Evolutionary conservation across 2,113 vertebrate species (phyloP).

Genomic region (Tenrec ecaudatus): DNA sequence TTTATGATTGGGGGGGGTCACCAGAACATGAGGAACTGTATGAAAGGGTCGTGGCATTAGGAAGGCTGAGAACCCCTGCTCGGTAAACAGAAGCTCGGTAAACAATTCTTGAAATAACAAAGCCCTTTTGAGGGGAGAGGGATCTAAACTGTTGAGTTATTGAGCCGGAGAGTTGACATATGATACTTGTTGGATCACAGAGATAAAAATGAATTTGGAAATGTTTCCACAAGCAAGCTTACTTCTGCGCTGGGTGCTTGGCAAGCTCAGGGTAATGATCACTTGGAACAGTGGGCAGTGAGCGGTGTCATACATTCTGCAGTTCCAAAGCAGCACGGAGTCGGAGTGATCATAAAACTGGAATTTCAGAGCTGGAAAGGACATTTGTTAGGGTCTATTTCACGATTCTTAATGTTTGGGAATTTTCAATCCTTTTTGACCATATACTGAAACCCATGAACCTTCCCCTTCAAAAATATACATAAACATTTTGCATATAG

Average conservation of each 20-base stretch:
- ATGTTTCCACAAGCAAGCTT: constrained; percentile 46
- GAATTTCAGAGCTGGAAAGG: constrained; percentile 27
- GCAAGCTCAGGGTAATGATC: background rate
- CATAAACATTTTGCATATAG: background rate
- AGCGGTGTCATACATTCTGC: background rate
- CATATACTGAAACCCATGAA: constrained; percentile 39
- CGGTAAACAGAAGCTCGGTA: background rate
- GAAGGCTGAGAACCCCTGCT: too few species aligned
- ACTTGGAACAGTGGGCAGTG: background rate
- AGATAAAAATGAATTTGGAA: constrained; percentile 43
- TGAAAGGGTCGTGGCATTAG: too few species aligned
- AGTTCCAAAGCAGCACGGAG: background rate
- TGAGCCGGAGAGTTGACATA: background rate
- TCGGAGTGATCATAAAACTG: constrained; percentile 6
- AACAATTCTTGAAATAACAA: constrained; percentile 60
- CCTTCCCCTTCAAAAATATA: background rate
- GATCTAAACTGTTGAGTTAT: constrained; percentile 10
- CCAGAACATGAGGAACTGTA: too few species aligned
- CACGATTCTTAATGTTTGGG: constrained; percentile 41
- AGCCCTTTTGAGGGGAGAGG: background rate
- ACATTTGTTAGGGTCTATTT: background rate
- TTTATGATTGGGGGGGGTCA: too few species aligned
- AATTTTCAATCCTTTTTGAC: background rate
- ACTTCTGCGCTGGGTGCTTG: constrained; percentile 28
- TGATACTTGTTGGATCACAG: constrained; percentile 2